Evolutionary conservation across 2,797 vertebrate genomes (phyloP).

Genomic region (Channallabes apus): DNA sequence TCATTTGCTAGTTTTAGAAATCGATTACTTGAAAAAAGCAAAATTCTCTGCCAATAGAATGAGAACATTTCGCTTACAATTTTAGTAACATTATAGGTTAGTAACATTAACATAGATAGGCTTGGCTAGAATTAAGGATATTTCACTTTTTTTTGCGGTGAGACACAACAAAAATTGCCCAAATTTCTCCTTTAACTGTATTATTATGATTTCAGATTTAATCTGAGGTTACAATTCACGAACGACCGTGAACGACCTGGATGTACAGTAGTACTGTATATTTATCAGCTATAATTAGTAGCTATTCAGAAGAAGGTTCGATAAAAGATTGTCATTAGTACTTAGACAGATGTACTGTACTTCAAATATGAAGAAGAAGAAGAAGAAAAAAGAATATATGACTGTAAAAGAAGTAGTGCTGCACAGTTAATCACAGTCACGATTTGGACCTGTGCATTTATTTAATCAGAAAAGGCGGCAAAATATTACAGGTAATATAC

Average conservation of each 20-base stretch:
- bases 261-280: neutral
- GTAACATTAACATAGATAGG: no score
- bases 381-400: neutral
- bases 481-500: neutral
- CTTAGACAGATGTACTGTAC: no score
- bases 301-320: neutral
- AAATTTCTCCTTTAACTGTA: neutral
- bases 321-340: neutral
- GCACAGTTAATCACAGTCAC: no score
- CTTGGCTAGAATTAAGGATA: no score
- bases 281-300: neutral
- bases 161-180: neutral
- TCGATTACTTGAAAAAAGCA: no score
- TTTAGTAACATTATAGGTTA: no score
- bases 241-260: neutral
- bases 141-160: neutral
- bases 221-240: neutral
- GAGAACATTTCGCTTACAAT: no score
- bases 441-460: no score
- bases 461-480: no score
- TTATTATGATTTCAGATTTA: neutral
- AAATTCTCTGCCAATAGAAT: no score
- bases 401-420: no score
- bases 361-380: neutral
- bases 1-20: no score